Evolutionary conservation across 2,888 invertebrate species (phyloP), one percentile per base, ranked within the genome.

Genomic region (Pterobdella sp.): DNA sequence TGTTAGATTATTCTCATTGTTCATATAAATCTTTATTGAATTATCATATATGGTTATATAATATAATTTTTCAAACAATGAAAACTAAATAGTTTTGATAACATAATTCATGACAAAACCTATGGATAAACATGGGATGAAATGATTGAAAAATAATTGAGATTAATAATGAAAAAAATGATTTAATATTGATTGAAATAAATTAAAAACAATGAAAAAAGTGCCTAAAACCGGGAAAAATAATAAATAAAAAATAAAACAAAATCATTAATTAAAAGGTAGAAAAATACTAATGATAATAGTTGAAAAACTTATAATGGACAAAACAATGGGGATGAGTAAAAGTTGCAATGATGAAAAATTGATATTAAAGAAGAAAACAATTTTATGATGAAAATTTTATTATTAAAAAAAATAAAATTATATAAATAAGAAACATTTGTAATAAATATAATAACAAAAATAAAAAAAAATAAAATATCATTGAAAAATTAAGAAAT

Each of bases 381-480:
- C 7, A 14, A 66, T 22, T 31, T 3, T 22, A 29, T 31, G 32
- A 66, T 18, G 32, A 22, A 7, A 18, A 31, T 34, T 22, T 7
- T 22, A 29, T 3, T 18, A 31, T 22, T 18, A 31, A 66, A 10
- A 18, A 66, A 31, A 31, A 29, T 22, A 32, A 26, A 4, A 66
- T 7, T 22, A 31, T 31, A 22, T 29, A 22, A 29, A 18, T 18
- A 32, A 22, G 10, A 26, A n/a, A n/a, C n/a, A n/a, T n/a, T n/a
- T n/a, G 37, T 26, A 68, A 37, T 36, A 26, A 68, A n/a, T n/a
- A n/a, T 36, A 68, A 29, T 37, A 42, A 49, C 37, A 42, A 42
- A 22, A 29, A 68, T 31, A 68, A 22, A 0, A 42, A 49, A 22
- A 68, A 42, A 26, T 0, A 42, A 31, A 68, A 29, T 26, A 31